Base-by-base conservation (phyloP, 2,797 vertebrate species). In the Hafferia zeledoni region DNA sequence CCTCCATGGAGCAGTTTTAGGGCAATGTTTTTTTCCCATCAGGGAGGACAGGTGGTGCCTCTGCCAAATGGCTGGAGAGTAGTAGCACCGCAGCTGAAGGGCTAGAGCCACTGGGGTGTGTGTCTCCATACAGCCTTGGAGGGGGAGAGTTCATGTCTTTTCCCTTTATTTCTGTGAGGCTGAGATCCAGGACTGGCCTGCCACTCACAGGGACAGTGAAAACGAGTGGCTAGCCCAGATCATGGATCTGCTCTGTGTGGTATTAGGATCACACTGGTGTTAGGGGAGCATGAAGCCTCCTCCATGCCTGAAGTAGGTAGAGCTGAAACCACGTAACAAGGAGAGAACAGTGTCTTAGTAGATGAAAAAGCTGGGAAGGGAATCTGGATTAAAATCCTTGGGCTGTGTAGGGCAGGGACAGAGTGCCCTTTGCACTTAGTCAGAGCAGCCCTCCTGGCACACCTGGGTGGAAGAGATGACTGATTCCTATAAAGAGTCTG, bases 401-500 rank as follows among this genome's bases (percentile, higher is more conserved):
- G 30, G 31, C 35, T 27, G 50, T 20, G 43, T 12, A 80, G 68
- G 76, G 63, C 14, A 50, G 37, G 37, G 43, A 22, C 63, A 85
- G 59, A 11, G 8, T 0, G 2, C n/a, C 56, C 56, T 83, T 33
- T 89, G 79, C 72, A 52, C 39, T 47, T 68, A 65, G 31, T 91
- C 82, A 75, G 56, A 88, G 86, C 64, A 77, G 60, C 37, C 28
- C 53, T 82, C 33, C 41, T 3, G 4, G 70, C 39, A 56, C 83
- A 90, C 60, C 83, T 93, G 94, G 69, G 76, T 3, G 16, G 94
- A 83, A 90, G 80, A 71, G 69, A 56, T 87, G 81, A 79, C 91
- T 76, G 78, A 92, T 91, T 89, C 75, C 78, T 47, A 43, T 72
- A 84, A 76, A 49, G 55, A 43, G 43, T 46, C 63, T 57, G 81